phyloP scores from a whole-genome alignment of 2,797 vertebrate genomes.

The Mergus octosetaceus region DNA sequence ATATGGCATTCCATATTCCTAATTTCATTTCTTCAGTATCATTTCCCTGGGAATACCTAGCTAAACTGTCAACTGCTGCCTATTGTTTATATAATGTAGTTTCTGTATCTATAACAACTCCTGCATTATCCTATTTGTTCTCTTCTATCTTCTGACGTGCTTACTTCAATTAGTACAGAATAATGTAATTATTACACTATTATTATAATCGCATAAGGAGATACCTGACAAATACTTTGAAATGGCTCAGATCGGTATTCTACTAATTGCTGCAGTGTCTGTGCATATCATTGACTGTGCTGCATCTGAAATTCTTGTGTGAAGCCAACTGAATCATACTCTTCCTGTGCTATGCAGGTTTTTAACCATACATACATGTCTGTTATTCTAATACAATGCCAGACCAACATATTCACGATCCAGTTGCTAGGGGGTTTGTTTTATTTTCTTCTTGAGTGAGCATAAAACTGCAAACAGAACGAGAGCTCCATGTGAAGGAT shows the following conservation, averaged over 20 bases:
- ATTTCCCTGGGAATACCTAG: neutral
- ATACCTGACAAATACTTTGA: neutral
- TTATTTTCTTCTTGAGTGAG: neutral
- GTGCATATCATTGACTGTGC: neutral
- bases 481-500: neutral
- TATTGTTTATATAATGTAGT: neutral
- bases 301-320: neutral
- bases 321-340: neutral
- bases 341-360: neutral
- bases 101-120: neutral
- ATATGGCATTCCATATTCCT: neutral
- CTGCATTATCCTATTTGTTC: conserved; percentile 10
- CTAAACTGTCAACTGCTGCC: neutral
- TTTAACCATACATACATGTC: neutral
- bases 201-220: neutral
- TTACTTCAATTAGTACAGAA: conserved; percentile 9
- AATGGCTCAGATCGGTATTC: conserved; percentile 15
- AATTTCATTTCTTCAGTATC: neutral
- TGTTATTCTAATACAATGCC: neutral
- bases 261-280: neutral
- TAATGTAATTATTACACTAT: neutral
- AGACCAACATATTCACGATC: neutral
- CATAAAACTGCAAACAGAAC: neutral
- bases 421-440: neutral
- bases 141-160: neutral